A percentile compares a stretch with the other conserved stretches of the same genome.
Conservation (phyloP, 1,140 invertebrate genomes). For the Maniola jurtina region DNA sequence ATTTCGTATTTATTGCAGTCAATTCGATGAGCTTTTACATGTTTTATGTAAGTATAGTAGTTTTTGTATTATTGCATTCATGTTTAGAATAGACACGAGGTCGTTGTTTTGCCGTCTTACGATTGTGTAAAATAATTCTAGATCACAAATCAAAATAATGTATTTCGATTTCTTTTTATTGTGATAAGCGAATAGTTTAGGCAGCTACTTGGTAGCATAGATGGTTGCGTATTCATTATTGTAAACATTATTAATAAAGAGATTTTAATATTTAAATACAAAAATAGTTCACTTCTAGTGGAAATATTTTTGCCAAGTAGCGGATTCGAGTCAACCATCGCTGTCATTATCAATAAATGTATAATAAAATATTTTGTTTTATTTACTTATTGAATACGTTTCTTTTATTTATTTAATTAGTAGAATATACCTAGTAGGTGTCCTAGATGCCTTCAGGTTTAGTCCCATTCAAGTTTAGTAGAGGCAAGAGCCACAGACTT, state of each 20-base stretch:
- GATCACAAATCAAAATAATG: constrained; percentile 63
- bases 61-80: constrained; percentile 47
- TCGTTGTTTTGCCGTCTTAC: constrained; percentile 60
- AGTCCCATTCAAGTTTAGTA: no score
- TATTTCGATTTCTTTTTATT: constrained; percentile 59
- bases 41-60: constrained; percentile 33
- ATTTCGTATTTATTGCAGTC: constrained; percentile 73
- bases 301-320: constrained; percentile 77
- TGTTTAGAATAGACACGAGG: constrained; percentile 43
- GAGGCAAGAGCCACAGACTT: no score
- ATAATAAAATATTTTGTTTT: constrained; percentile 67
- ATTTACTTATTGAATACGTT: constrained; percentile 13
- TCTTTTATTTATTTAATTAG: background rate
- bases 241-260: constrained; percentile 67
- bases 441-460: no score
- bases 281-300: constrained; percentile 74
- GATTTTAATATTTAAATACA: constrained; percentile 75
- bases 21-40: constrained; percentile 61
- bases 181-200: constrained; percentile 56
- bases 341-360: constrained; percentile 78
- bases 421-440: no score
- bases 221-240: constrained; percentile 65
- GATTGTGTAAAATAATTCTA: constrained; percentile 59
- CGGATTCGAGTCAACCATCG: constrained; percentile 75
- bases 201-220: constrained; percentile 66